A percentile compares a stretch with the other conserved stretches of the same genome.
phyloP scores from a whole-genome alignment of 2,113 vertebrate genomes.

The Tragelaphus imberbis region DNA sequence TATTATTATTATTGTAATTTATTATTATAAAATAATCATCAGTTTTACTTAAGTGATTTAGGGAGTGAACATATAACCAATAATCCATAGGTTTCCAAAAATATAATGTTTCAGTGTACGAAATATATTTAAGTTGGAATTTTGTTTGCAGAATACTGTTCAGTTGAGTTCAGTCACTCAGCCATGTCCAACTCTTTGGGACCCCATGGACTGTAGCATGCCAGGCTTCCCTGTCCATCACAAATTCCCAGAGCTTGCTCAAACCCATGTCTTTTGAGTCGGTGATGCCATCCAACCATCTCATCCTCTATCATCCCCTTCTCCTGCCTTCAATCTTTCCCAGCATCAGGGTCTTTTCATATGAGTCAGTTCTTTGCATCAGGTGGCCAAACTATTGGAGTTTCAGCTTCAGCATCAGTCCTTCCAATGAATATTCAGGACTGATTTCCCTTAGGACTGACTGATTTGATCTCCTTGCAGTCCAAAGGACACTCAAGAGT shows the following conservation, averaged over 20 bases:
- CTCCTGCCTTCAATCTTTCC: not conserved
- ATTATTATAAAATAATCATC: not conserved
- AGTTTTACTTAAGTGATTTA: not conserved
- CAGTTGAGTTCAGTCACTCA: not conserved
- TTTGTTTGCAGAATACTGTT: not conserved
- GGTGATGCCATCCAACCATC: not conserved
- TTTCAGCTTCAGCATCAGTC: not conserved
- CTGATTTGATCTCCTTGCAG: not conserved
- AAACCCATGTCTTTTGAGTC: not conserved
- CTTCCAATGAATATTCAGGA: not conserved
- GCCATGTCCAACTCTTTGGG: not conserved
- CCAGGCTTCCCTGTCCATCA: not conserved
- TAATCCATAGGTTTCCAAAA: not conserved
- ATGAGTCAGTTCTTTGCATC: not conserved
- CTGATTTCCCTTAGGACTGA: not conserved
- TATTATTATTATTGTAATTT: not conserved
- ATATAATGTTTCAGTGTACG: not conserved
- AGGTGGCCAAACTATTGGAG: not conserved
- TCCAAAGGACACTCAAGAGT: not conserved
- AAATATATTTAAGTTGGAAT: not conserved
- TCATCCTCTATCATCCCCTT: not conserved
- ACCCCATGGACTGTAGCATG: not conserved
- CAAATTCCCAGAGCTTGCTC: not conserved
- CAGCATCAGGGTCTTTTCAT: not conserved
- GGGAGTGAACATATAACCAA: not conserved